phyloP scores from a whole-genome alignment of 53 echinoderm and acorn worm genomes.

The Holothuria scabra region DNA sequence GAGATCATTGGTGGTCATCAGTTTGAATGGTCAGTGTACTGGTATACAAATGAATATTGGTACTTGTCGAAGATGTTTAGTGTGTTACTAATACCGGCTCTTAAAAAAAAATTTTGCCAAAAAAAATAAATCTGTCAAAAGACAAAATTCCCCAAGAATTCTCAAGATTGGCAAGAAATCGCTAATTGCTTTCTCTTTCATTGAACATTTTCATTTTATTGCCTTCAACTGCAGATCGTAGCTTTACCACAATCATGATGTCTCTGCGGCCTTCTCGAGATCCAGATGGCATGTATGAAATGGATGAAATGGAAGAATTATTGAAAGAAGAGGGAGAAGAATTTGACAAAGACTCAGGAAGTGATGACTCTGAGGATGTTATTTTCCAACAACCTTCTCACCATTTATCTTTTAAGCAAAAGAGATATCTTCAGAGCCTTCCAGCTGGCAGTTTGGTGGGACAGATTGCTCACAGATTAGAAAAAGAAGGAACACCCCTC shows the following conservation, averaged over 20 bases:
- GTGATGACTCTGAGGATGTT: constrained; percentile 29
- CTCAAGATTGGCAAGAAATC: too few species aligned
- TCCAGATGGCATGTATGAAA: constrained; percentile 16
- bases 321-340: constrained; percentile 8
- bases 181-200: too few species aligned
- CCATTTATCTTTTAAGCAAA: not conserved
- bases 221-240: too few species aligned
- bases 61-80: too few species aligned
- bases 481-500: constrained; percentile 1
- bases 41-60: too few species aligned
- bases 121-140: too few species aligned
- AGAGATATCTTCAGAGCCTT: constrained; percentile 1
- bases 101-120: too few species aligned
- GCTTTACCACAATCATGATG: not conserved
- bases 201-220: too few species aligned
- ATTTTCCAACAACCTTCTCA: not conserved
- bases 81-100: too few species aligned
- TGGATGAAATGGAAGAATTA: constrained; percentile 36
- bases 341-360: constrained; percentile 14
- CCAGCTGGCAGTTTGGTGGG: constrained; percentile 10
- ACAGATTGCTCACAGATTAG: constrained; percentile 7
- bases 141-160: too few species aligned
- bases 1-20: too few species aligned
- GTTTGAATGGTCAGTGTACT: too few species aligned
- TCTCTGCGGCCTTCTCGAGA: constrained; percentile 12